Evolutionary conservation across 2,888 invertebrate species (phyloP), one percentile per base, ranked within the genome.

Genomic region (Synanthedon andrenaeformis): DNA sequence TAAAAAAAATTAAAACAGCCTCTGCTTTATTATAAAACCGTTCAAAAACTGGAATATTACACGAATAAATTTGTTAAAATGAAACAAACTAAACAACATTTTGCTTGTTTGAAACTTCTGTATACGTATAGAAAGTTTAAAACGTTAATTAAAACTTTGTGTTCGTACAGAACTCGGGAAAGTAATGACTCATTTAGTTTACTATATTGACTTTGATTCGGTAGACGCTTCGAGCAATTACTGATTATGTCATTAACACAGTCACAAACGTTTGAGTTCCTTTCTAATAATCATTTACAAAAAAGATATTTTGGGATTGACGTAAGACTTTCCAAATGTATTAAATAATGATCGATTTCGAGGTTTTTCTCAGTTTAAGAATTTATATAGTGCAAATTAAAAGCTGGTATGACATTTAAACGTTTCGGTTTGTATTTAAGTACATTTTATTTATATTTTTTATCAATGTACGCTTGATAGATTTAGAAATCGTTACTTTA

Each of bases 121-220:
- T 63, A 66, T 64, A 23, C 23, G 65, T 74, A 74, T 72, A 75
- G 76, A 80, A 79, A 79, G 79, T 79, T 76, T 66, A 65, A 76
- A 77, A 69, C 67, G 68, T 73, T 79, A 79, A 79, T 80, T 79
- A 76, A 76, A 81, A 77, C 73, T 76, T 79, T 63, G 66, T 65
- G 72, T 72, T 74, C 63, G 67, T 63, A 66, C 64, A 62, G 69
- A 61, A 62, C 61, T 60, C 62, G 56, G 61, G 66, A 67, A 65
- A 67, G 66, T 60, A 58, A 57, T 62, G 58, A 64, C 57, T 54
- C 54, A 52, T 52, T 57, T 48, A 45, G 4, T 19, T 51, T 51
- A 35, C 17, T 49, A 8, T 17, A 49, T 49, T 49, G 17, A 49
- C 13, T 19, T 49, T 49, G 49, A 49, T 49, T 23, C 49, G 13